phyloP scores from a whole-genome alignment of 2,113 vertebrate species.

The Miniopterus natalensis region DNA sequence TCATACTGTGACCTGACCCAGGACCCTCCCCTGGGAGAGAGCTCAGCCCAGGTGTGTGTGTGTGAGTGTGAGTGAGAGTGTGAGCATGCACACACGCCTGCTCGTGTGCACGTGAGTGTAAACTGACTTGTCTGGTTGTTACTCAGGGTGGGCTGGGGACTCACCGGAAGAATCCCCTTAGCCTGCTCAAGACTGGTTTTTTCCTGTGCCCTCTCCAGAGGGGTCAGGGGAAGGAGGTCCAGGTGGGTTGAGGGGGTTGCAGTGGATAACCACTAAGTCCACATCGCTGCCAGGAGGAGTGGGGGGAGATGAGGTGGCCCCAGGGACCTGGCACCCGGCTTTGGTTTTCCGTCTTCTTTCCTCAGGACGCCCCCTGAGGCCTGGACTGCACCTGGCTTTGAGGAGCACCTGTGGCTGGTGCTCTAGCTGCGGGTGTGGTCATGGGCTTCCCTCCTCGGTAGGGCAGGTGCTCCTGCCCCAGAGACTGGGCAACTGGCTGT shows the following conservation, averaged over 20 bases:
- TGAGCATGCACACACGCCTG: not conserved
- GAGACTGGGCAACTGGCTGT: constrained; percentile 92
- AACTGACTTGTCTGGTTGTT: constrained; percentile 80
- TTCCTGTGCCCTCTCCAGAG: constrained; percentile 69
- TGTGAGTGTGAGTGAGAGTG: not conserved
- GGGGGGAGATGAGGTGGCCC: constrained; percentile 46
- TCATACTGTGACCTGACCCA: constrained; percentile 82
- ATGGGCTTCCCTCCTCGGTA: constrained; percentile 89
- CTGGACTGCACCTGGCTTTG: constrained; percentile 86
- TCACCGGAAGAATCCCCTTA: constrained; percentile 58
- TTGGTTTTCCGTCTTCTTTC: constrained; percentile 82
- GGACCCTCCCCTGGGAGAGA: constrained; percentile 69
- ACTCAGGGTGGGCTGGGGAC: constrained; percentile 79
- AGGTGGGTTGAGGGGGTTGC: constrained; percentile 72
- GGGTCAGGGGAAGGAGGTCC: constrained; percentile 60
- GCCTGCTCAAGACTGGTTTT: constrained; percentile 73
- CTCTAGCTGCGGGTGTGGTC: constrained; percentile 85
- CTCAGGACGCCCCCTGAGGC: constrained; percentile 88
- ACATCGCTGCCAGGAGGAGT: constrained; percentile 65
- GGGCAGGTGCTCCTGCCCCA: constrained; percentile 82
- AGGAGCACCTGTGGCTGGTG: constrained; percentile 85
- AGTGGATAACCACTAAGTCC: constrained; percentile 83
- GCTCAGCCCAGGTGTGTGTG: constrained; percentile 60
- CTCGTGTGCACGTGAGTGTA: constrained; percentile 58
- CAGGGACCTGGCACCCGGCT: constrained; percentile 79